Evolutionary conservation across 2,113 vertebrate species (phyloP).

Genomic region (Mus musculus): GRCm39 chr2:80761501-80762000

Average conservation of each 20-base stretch:
- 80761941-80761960: background rate
- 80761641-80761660: background rate
- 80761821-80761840: conserved; percentile 7
- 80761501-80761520: conserved; percentile 7
- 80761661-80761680: conserved; percentile 27
- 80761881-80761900: background rate
- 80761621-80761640: too few species aligned
- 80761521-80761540: background rate
- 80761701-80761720: conserved; percentile 58
- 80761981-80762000: background rate
- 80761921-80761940: background rate
- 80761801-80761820: conserved; percentile 23
- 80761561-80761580: background rate
- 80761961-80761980: background rate
- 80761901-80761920: background rate
- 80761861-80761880: accelerated
- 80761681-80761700: conserved; percentile 33
- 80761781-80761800: conserved; percentile 42
- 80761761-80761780: conserved; percentile 48
- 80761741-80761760: background rate
- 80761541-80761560: conserved; percentile 20
- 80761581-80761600: conserved; percentile 2
- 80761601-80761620: background rate
- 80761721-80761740: background rate
- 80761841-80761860: background rate